Conservation (phyloP, 2,888 invertebrate species). For the Drosophila gaucha region DNA sequence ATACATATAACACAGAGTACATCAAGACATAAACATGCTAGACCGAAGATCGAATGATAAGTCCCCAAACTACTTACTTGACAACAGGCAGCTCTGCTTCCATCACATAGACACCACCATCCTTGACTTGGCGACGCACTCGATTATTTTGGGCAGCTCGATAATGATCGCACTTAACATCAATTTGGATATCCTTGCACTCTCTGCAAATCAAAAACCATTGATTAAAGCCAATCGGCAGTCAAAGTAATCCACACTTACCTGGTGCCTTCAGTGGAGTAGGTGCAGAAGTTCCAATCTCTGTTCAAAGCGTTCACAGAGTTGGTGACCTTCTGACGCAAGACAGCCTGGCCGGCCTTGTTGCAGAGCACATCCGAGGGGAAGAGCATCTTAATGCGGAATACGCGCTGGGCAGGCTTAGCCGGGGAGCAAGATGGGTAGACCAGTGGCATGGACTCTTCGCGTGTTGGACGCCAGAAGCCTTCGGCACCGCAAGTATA, state of each 20-base stretch:
- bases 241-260: conserved; percentile 16
- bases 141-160: conserved; percentile 86
- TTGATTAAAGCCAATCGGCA: fast-evolving
- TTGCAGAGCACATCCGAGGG: conserved; percentile 98
- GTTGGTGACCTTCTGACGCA: conserved; percentile 94
- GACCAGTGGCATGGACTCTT: conserved; percentile 92
- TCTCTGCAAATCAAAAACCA: conserved; percentile 87
- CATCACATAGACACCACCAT: conserved; percentile 92
- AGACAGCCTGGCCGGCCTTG: conserved; percentile 96
- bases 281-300: conserved; percentile 98
- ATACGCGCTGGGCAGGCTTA: conserved; percentile 96
- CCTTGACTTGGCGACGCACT: conserved; percentile 88
- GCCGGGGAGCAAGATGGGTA: conserved; percentile 96
- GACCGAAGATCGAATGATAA: neutral
- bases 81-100: conserved; percentile 93
- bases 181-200: conserved; percentile 95
- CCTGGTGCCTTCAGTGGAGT: conserved; percentile 91
- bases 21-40: conserved; percentile 47
- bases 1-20: conserved; percentile 62
- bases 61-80: conserved; percentile 89
- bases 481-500: conserved; percentile 99
- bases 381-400: conserved; percentile 97
- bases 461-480: conserved; percentile 96
- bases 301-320: conserved; percentile 96
- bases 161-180: conserved; percentile 95